Percentiles rank a stretch among this genome's conserved stretches.
Evolutionary conservation across 2,888 invertebrate genomes (phyloP).

Genomic region (Melikaiella ostensackeni): DNA sequence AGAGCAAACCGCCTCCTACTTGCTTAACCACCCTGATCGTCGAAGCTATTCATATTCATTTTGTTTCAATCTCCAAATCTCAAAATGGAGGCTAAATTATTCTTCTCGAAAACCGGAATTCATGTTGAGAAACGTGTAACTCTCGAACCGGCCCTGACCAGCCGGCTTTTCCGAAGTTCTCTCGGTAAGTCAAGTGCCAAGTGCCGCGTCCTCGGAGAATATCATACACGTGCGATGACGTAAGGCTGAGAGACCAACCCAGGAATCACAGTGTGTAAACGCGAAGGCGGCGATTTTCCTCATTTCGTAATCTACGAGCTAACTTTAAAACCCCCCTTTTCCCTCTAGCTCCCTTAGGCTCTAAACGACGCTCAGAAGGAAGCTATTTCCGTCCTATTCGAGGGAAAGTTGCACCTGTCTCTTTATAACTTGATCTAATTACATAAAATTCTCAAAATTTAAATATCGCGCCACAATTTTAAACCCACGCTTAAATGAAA

Average conservation of each 20-base stretch:
- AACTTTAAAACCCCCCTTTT: constrained; percentile 11
- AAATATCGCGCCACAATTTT: not conserved
- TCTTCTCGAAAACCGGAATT: constrained; percentile 5
- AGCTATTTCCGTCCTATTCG: not conserved
- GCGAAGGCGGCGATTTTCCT: constrained; percentile 2
- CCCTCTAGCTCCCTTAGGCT: not conserved
- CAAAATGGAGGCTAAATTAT: no score
- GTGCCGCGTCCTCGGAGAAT: constrained; percentile 34
- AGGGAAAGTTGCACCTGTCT: not conserved
- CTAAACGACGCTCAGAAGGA: not conserved
- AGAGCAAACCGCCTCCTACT: not conserved
- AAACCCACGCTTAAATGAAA: not conserved
- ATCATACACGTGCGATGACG: constrained; percentile 34
- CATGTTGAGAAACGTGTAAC: not conserved
- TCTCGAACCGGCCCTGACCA: constrained; percentile 32
- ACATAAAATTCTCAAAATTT: not conserved
- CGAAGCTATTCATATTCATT: not conserved
- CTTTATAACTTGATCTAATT: not conserved
- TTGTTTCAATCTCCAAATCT: no score
- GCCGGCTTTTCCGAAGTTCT: constrained; percentile 37
- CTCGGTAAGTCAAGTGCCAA: constrained; percentile 35
- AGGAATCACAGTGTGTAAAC: constrained; percentile 13
- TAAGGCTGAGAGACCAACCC: constrained; percentile 26
- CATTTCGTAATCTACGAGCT: not conserved
- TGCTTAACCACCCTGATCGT: not conserved